Conservation (phyloP, 2,888 invertebrate genomes). For the Harpalus rubripes region DNA sequence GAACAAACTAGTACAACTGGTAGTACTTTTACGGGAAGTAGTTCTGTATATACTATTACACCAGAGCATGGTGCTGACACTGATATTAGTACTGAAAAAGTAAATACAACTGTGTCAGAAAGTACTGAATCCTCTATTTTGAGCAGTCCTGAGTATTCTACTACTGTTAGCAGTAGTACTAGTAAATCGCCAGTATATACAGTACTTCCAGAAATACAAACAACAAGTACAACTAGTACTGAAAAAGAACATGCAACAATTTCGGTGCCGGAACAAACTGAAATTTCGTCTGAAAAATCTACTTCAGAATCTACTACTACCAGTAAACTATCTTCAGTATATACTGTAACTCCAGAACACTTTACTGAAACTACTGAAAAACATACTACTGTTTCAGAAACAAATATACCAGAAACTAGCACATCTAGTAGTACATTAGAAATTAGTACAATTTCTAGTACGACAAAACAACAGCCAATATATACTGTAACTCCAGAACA, state of each 20-base stretch:
- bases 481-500: slow-evolving; percentile 52
- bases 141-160: not conserved
- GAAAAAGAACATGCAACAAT: slow-evolving; percentile 46
- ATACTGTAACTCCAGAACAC: slow-evolving; percentile 52
- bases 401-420: slow-evolving; percentile 6
- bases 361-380: slow-evolving; percentile 21
- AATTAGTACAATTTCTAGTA: not conserved
- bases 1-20: slow-evolving; percentile 8
- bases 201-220: slow-evolving; percentile 31
- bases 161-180: slow-evolving; percentile 1
- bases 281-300: not conserved
- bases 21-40: not conserved
- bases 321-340: not conserved
- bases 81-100: not conserved
- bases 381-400: not conserved
- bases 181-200: slow-evolving; percentile 15
- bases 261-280: not conserved
- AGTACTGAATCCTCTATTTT: slow-evolving; percentile 6
- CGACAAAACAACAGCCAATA: not conserved
- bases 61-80: slow-evolving; percentile 42
- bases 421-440: not conserved
- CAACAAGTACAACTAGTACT: not conserved
- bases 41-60: slow-evolving; percentile 44
- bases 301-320: not conserved
- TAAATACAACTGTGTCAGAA: slow-evolving; percentile 1